phyloP scores from a whole-genome alignment of 2,888 invertebrate genomes.

The Macrophya alboannulata region DNA sequence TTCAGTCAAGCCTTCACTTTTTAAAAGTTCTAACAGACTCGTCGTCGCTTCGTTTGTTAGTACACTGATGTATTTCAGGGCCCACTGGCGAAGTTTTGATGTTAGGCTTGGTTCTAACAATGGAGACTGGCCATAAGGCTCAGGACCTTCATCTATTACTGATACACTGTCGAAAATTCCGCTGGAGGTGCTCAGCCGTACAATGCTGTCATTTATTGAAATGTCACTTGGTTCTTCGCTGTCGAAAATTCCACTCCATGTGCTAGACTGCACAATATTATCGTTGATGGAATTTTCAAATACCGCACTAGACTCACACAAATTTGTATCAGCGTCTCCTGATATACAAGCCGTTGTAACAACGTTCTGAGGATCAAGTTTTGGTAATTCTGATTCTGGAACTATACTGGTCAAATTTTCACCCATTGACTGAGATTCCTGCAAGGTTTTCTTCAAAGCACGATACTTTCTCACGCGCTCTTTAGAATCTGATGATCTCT shows the following conservation, averaged over 20 bases:
- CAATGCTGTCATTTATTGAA: background rate
- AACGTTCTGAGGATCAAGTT: background rate
- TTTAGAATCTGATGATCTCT: background rate
- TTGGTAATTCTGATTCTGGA: background rate
- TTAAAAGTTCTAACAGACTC: background rate
- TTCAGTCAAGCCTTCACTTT: no score
- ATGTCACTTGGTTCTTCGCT: background rate
- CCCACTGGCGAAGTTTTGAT: background rate
- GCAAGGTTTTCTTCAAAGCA: background rate
- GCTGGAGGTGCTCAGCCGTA: background rate
- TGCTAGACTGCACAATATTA: background rate
- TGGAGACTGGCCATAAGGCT: background rate
- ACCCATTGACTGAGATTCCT: background rate
- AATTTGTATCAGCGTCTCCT: background rate
- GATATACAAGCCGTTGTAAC: background rate
- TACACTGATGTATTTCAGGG: background rate
- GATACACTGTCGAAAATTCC: background rate
- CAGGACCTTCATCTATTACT: background rate
- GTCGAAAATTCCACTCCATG: background rate
- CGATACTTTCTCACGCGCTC: constrained; percentile 4
- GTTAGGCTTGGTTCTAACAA: background rate
- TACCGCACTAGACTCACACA: background rate
- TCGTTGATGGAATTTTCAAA: background rate
- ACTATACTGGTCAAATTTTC: background rate
- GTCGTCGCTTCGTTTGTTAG: background rate